Percentiles rank a stretch among this genome's conserved stretches.
phyloP scores from a whole-genome alignment of 2,888 invertebrate species.

The Hedychridium roseum region DNA sequence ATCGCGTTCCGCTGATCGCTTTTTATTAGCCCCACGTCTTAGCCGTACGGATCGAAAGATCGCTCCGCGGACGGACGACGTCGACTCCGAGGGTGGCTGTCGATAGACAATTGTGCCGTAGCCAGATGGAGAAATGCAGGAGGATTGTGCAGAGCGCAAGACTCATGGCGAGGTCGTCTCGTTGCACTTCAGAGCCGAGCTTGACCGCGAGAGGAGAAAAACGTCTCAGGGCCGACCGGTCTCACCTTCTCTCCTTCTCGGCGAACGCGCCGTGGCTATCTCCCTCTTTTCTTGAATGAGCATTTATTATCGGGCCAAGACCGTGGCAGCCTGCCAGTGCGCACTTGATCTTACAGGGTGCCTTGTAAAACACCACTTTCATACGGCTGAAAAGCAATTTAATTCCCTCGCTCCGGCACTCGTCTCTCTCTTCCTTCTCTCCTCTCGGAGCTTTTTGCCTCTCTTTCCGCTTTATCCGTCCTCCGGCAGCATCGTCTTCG shows the following conservation, averaged over 20 bases:
- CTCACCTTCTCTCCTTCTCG: constrained; percentile 14
- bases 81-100: no score
- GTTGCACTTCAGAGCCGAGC: constrained; percentile 43
- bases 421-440: constrained; percentile 16
- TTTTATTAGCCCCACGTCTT: no score
- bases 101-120: constrained; percentile 35
- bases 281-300: constrained; percentile 41
- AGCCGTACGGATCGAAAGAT: no score
- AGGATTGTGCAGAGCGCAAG: constrained; percentile 31
- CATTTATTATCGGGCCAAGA: constrained; percentile 44
- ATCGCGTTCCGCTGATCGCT: no score
- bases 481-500: constrained; percentile 2
- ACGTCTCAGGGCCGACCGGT: constrained; percentile 44
- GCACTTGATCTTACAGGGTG: constrained; percentile 45
- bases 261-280: constrained; percentile 1
- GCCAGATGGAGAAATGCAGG: no score
- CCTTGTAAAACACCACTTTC: constrained; percentile 46
- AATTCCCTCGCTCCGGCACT: constrained; percentile 34
- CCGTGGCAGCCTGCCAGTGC: constrained; percentile 44
- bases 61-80: no score
- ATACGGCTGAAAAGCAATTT: constrained; percentile 48
- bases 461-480: background rate
- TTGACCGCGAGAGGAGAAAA: constrained; percentile 43
- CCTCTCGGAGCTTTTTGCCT: constrained; percentile 1
- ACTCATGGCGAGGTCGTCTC: constrained; percentile 43